Evolutionary conservation across 1,140 invertebrate species (phyloP), one percentile per base, ranked within the genome.

Genomic region (Mercenaria mercenaria): DNA sequence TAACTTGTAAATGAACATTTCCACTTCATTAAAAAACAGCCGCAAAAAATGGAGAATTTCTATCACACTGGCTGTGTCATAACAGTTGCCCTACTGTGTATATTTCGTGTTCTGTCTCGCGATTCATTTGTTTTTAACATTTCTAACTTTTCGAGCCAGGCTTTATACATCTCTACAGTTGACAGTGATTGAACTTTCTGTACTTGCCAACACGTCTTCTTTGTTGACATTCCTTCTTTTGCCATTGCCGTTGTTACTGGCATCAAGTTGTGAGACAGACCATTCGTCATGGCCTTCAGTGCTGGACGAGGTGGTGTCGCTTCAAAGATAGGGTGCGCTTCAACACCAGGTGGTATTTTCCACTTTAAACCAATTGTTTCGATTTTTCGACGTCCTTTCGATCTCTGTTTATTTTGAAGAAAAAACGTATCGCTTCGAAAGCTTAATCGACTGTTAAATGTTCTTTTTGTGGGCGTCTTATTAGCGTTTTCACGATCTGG

Each of bases 221-320:
- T 90, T 43, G 92, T 74, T 34, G 92, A 93, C n/a, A 81, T 93
- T 41, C 94, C 94, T 64, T 91, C 88, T 11, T 90, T 90, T 6
- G 92, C 76, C 90, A 94, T 83, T 26, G 91, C 94, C 15, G 91
- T 91, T 0, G 94, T 84, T 20, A 93, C 92, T 4, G 94, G 94
- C 69, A 91, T 92, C n/a, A 94, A 56, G 83, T 94, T 93, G 23
- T 89, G 88, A 3, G 90, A 92, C 3, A 91, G 56, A 26, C 69
- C 39, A 29, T 32, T 32, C 37, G 13, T 20, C 18, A 43, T 32
- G 47, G 32, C 32, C 2, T 41, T 59, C 18, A 39, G 72, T 61
- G 3, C 29, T 52, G 20, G 59, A 13, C 34, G 80, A 47, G 43
- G 72, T 20, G 23, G 20, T 1, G 11, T 41, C 88, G 34, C 52